phyloP scores from a whole-genome alignment of 2,113 vertebrate genomes.

The Blennius ocellaris region DNA sequence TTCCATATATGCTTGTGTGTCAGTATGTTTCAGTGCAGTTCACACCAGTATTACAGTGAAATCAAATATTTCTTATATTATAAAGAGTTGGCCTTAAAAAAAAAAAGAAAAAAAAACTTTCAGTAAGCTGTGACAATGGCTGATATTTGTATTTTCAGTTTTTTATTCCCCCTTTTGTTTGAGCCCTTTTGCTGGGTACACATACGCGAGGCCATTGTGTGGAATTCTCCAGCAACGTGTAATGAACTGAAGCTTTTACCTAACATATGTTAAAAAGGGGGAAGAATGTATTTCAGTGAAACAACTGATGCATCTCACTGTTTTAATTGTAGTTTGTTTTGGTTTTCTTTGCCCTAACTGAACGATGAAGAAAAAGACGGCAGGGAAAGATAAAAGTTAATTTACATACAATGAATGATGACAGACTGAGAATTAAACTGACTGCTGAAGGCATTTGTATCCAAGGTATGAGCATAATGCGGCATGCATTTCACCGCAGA shows the following conservation, averaged over 20 bases:
- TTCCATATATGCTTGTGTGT: not conserved
- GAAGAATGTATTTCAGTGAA: not conserved
- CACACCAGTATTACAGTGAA: not conserved
- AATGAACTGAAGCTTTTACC: not conserved
- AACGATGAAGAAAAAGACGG: too few species aligned
- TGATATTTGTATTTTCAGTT: slow-evolving; percentile 18
- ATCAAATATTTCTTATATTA: not conserved
- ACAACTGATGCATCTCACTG: too few species aligned
- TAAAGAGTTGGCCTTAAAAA: slow-evolving; percentile 12
- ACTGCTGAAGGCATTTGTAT: too few species aligned
- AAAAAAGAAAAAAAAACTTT: slow-evolving; percentile 15
- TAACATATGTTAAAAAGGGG: not conserved
- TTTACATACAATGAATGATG: too few species aligned
- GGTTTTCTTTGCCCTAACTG: too few species aligned
- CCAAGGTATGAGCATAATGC: not conserved
- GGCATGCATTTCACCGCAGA: not conserved
- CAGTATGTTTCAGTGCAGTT: not conserved
- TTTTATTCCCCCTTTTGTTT: slow-evolving; percentile 4
- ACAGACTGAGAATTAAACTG: too few species aligned
- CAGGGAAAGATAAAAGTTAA: too few species aligned
- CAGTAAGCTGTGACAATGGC: not conserved
- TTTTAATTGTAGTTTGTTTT: too few species aligned
- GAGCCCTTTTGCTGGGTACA: slow-evolving; percentile 11
- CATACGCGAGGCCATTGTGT: slow-evolving; percentile 16
- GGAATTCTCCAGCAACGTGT: slow-evolving; percentile 2